Evolutionary conservation across 2,888 invertebrate species (phyloP), one percentile per base, ranked within the genome.

Genomic region (Andrena dorsata): DNA sequence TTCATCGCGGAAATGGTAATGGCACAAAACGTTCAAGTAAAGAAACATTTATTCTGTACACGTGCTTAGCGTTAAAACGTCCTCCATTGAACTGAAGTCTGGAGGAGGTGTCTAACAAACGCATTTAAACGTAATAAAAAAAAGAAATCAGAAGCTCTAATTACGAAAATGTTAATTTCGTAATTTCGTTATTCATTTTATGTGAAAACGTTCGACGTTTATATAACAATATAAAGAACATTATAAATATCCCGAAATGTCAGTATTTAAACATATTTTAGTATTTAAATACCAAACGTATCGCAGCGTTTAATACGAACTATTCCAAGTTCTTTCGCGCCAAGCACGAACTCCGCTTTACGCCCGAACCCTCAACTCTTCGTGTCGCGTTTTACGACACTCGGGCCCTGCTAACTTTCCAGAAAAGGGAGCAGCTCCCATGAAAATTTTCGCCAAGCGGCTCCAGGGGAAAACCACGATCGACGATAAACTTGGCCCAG

Each of bases 401-500:
- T 58, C 30, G 66, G 66, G 41, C 64, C 56, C 56, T 41, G 30
- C 32, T 28, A 63, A 56, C 16, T 76, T 32, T 56, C 6, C 47
- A 56, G 49, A 51, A 28, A 32, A 30, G 60, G 26, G 58, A 8
- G 16, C 26, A 47, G 63, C 30, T 60, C 65, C 73, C 51, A 47
- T 56, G 60, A 70, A 71, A 76, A 71, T 76, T 65, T 56, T 61
- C 61, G 71, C 26, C 32, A 35, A 51, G 51, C 49, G 23, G 49
- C 28, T 26, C n/a, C 64, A 2, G 16, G 63, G 49, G 65, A 47
- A 65, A 66, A 41, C 66, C 63, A 53, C 49, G 69, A 64, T 53
- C 66, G 51, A 51, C 76, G 76, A 83, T 73, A 83, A 88, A 88
- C 71, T 86, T 81, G 66, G 56, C 72, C 61, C 68, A 28, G 73